phyloP scores from a whole-genome alignment of 2,888 invertebrate genomes.

The Vandiemenella viatica region DNA sequence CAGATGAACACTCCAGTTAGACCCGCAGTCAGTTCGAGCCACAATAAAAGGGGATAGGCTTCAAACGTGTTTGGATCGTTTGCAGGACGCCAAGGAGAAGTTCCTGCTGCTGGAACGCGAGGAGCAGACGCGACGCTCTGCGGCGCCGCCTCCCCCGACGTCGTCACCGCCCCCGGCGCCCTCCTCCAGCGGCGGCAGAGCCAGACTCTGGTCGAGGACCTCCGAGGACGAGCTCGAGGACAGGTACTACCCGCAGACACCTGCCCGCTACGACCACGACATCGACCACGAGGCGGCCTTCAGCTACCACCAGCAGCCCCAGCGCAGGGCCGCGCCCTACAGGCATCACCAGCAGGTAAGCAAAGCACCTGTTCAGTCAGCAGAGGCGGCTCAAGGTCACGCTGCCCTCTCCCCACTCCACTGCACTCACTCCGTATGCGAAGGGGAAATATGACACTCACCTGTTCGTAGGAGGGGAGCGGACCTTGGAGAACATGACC shows the following conservation, averaged over 20 bases:
- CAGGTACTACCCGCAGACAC: too few species aligned
- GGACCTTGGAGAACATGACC: too few species aligned
- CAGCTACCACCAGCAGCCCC: not conserved
- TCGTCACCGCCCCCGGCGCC: not conserved
- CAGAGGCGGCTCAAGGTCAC: too few species aligned
- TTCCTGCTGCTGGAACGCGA: constrained; percentile 65
- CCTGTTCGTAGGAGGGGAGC: too few species aligned
- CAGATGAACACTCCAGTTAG: too few species aligned
- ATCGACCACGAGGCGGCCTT: constrained; percentile 7
- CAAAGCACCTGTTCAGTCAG: too few species aligned
- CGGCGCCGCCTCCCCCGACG: not conserved
- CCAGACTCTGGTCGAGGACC: constrained; percentile 10
- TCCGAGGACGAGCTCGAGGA: constrained; percentile 10
- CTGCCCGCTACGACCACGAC: too few species aligned
- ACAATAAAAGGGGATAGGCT: too few species aligned
- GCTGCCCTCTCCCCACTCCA: not conserved
- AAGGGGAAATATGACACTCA: too few species aligned
- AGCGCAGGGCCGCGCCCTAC: too few species aligned
- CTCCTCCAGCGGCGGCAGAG: not conserved
- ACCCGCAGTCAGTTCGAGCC: too few species aligned
- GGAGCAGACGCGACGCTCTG: constrained; percentile 33
- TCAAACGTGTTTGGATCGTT: too few species aligned
- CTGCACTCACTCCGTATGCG: not conserved
- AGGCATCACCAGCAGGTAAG: not conserved
- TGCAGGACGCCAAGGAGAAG: constrained; percentile 75